Evolutionary conservation across 2,797 vertebrate genomes (phyloP).

Genomic region (Coendou prehensilis): DNA sequence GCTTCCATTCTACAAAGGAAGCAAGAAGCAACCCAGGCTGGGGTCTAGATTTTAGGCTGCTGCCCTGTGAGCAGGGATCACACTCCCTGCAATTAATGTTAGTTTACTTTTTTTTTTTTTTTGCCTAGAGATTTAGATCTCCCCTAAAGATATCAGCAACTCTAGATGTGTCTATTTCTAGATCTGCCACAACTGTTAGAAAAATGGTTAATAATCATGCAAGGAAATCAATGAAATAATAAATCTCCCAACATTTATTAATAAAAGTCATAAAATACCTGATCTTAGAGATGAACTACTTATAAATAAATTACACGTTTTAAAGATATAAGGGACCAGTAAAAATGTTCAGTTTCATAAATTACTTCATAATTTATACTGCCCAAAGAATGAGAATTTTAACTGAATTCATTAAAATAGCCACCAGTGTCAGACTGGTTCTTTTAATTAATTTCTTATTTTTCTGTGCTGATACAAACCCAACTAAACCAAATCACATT

Average conservation of each 20-base stretch:
- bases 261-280: background rate
- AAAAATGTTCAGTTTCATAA: slow-evolving; percentile 1
- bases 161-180: background rate
- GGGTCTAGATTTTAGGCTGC: too few relatives aligned
- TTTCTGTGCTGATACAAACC: background rate
- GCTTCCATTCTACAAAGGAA: background rate
- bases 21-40: background rate
- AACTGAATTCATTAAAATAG: slow-evolving; percentile 51
- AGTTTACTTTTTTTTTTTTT: background rate
- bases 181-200: background rate
- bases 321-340: background rate
- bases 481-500: background rate
- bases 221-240: slow-evolving; percentile 6
- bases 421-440: background rate
- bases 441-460: background rate
- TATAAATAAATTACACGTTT: background rate
- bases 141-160: background rate
- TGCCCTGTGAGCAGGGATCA: background rate
- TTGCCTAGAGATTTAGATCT: background rate
- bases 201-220: background rate
- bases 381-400: background rate
- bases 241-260: slow-evolving; percentile 10
- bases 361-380: slow-evolving; percentile 35
- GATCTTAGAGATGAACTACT: slow-evolving; percentile 3
- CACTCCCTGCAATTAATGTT: background rate